These are phyloP conservation scores for Chaenogobius annularis DNA, from an alignment of 2,113 vertebrate species.

Conservation along the genomic window DNA sequence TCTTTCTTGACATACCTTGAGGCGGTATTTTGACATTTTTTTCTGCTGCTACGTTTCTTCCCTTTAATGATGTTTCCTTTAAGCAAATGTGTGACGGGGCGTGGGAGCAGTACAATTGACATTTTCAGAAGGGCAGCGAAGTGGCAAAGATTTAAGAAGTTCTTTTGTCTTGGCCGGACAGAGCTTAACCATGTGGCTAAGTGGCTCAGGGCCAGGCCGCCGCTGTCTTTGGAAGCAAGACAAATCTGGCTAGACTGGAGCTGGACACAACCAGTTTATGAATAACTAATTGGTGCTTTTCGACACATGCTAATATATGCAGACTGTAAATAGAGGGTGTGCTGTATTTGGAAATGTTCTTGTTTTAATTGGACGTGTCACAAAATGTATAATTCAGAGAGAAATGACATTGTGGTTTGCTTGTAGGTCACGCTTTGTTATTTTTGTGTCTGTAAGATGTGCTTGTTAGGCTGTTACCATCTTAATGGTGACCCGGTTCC, in stretches of 20 bases:
- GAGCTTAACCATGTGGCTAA: conserved; percentile 58
- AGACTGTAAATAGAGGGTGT: conserved; percentile 38
- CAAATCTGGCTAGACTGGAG: conserved; percentile 46
- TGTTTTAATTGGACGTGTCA: conserved; percentile 15
- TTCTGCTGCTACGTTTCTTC: conserved; percentile 22
- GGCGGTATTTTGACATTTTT: conserved; percentile 15
- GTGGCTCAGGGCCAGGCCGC: conserved; percentile 46
- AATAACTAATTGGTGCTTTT: conserved; percentile 49
- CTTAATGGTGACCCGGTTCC: conserved; percentile 38
- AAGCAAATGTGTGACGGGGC: conserved; percentile 31
- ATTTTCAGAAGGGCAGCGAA: conserved; percentile 47
- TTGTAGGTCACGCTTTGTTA: conserved; percentile 22
- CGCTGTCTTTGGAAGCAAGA: conserved; percentile 49
- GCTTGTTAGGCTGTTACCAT: conserved; percentile 37
- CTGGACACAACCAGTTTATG: conserved; percentile 37
- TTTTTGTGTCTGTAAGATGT: conserved; percentile 32
- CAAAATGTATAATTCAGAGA: background rate
- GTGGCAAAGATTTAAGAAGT: conserved; percentile 59
- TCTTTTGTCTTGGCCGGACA: conserved; percentile 61
- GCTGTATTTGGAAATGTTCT: conserved; percentile 21
- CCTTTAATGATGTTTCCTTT: conserved; percentile 38
- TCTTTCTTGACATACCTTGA: conserved; percentile 27
- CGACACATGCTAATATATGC: conserved; percentile 22
- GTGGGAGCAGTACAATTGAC: conserved; percentile 36
- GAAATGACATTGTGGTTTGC: background rate